Evolutionary conservation across 2,797 vertebrate species (phyloP).

Genomic region (Gambusia yucatana): DNA sequence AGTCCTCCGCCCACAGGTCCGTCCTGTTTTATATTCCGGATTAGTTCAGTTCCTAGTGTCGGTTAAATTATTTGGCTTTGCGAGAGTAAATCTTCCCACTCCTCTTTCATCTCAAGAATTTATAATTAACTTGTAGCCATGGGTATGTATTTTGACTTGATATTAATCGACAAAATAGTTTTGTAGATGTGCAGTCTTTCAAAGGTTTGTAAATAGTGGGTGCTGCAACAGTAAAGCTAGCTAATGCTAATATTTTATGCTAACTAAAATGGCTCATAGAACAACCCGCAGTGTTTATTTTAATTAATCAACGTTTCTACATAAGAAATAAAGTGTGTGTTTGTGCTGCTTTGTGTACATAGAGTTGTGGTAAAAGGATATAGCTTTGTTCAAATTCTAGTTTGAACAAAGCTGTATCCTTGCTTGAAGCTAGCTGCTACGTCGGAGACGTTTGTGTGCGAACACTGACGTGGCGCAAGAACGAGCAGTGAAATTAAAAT

Average conservation of each 20-base stretch:
- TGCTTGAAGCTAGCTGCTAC: conserved; percentile 22
- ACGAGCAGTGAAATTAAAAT: neutral
- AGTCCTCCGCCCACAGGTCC: conserved; percentile 53
- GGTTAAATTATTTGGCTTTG: neutral
- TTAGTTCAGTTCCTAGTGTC: conserved; percentile 49
- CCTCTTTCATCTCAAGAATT: neutral
- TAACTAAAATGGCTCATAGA: neutral
- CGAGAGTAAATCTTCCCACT: neutral
- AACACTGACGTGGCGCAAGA: conserved; percentile 78
- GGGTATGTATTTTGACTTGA: conserved; percentile 62
- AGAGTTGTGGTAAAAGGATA: neutral
- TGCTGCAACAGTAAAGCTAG: neutral
- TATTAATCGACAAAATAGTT: neutral
- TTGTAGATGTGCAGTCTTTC: neutral
- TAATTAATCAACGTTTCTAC: neutral
- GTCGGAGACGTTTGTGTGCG: conserved; percentile 40
- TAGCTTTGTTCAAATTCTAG: neutral
- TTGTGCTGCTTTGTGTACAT: neutral
- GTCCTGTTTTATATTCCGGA: conserved; percentile 44
- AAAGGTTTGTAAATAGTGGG: neutral
- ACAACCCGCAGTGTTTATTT: neutral
- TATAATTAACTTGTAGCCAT: conserved; percentile 30
- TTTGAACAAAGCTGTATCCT: too few relatives aligned
- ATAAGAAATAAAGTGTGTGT: accelerated
- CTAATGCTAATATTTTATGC: neutral